Conservation (phyloP, 2,797 vertebrate species). For the Pseudomugil gertrudae region DNA sequence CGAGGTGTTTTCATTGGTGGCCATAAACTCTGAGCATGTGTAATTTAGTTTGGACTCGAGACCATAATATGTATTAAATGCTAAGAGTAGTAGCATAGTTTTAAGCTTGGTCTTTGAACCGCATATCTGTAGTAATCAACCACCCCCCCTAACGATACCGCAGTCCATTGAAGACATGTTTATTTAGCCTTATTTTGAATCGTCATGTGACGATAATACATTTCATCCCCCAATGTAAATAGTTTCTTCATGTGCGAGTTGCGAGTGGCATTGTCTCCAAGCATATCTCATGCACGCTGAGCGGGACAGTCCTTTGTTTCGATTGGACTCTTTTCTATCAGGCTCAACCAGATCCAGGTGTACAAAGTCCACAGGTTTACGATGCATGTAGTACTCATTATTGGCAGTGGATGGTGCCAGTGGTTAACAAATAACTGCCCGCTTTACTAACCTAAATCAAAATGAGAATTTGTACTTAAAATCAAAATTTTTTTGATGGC, state of each 20-base stretch:
- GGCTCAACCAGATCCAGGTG: conserved; percentile 67
- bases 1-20: conserved; percentile 65
- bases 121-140: not conserved
- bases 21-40: conserved; percentile 48
- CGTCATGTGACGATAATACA: conserved; percentile 36
- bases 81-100: not conserved
- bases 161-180: conserved; percentile 27
- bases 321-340: conserved; percentile 47
- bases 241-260: not conserved
- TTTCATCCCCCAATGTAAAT: conserved; percentile 17
- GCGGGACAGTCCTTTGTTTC: conserved; percentile 37
- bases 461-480: not conserved
- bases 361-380: conserved; percentile 44
- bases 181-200: conserved; percentile 36
- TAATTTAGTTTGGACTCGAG: conserved; percentile 20
- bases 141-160: conserved; percentile 3
- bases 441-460: not conserved
- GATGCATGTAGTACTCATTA: conserved; percentile 62
- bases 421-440: conserved; percentile 45
- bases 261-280: not conserved
- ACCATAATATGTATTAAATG: not conserved
- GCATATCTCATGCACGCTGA: conserved; percentile 16
- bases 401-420: conserved; percentile 65
- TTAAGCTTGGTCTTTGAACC: not conserved
- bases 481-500: not conserved